Conservation (phyloP, 2,113 vertebrate species). For the Notothenia coriiceps region DNA sequence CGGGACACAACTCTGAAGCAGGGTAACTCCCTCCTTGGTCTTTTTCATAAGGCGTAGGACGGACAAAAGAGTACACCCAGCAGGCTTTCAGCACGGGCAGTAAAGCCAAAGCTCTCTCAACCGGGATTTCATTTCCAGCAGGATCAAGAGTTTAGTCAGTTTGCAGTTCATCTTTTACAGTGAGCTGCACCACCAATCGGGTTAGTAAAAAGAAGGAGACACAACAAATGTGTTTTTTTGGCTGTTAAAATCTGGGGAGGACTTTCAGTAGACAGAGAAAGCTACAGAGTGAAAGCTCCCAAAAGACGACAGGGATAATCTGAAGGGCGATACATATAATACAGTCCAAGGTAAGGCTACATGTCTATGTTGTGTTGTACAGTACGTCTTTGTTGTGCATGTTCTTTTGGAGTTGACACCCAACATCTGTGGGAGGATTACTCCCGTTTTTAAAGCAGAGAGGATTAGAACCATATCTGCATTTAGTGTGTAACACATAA, state of each 20-base stretch:
- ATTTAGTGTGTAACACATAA: slow-evolving; percentile 23
- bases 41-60: slow-evolving; percentile 46
- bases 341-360: slow-evolving; percentile 57
- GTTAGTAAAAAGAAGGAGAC: background rate
- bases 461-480: slow-evolving; percentile 43
- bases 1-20: slow-evolving; percentile 32
- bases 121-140: slow-evolving; percentile 26
- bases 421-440: slow-evolving; percentile 58
- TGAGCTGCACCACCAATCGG: slow-evolving; percentile 5
- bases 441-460: slow-evolving; percentile 30
- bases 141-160: slow-evolving; percentile 20
- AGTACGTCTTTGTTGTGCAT: slow-evolving; percentile 12
- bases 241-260: background rate
- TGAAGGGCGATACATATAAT: slow-evolving; percentile 8
- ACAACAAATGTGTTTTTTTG: slow-evolving; percentile 5
- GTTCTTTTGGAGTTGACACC: slow-evolving; percentile 28
- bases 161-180: background rate
- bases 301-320: background rate
- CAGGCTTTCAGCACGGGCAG: slow-evolving; percentile 40
- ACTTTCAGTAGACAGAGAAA: slow-evolving; percentile 15
- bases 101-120: slow-evolving; percentile 24
- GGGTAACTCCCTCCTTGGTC: slow-evolving; percentile 63
- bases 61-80: slow-evolving; percentile 53
- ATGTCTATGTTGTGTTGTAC: background rate
- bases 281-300: background rate